Conservation (phyloP, 1,140 invertebrate genomes). For the Eurytemora carolleeae region DNA sequence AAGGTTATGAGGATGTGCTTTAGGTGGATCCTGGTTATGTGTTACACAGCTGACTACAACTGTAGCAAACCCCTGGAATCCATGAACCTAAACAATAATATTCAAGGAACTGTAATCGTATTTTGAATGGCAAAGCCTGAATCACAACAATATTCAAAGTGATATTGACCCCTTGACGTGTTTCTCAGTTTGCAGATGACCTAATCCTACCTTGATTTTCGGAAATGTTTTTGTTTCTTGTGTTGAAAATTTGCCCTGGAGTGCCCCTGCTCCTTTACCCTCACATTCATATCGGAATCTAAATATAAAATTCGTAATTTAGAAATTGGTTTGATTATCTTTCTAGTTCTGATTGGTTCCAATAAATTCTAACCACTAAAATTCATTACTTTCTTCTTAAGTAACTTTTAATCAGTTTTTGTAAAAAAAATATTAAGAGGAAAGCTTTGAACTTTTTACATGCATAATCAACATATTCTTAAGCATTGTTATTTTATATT, state of each 20-base stretch:
- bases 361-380: neutral
- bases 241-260: neutral
- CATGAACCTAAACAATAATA: neutral
- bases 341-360: neutral
- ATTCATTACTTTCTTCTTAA: neutral
- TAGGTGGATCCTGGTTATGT: neutral
- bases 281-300: neutral
- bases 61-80: neutral
- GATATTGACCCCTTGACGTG: too few relatives aligned
- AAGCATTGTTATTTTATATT: too few relatives aligned
- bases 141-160: too few relatives aligned
- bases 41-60: neutral
- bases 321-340: too few relatives aligned
- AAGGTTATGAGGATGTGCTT: neutral
- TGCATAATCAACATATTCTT: too few relatives aligned
- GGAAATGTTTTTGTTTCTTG: neutral
- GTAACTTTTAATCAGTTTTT: neutral
- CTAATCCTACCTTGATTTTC: neutral
- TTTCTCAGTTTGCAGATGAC: too few relatives aligned
- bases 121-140: too few relatives aligned
- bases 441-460: neutral
- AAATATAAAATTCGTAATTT: too few relatives aligned
- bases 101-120: too few relatives aligned
- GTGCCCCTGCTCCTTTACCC: neutral
- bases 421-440: neutral